Evolutionary conservation across 2,888 invertebrate species (phyloP).

Genomic region (Sminthurinus aureus): DNA sequence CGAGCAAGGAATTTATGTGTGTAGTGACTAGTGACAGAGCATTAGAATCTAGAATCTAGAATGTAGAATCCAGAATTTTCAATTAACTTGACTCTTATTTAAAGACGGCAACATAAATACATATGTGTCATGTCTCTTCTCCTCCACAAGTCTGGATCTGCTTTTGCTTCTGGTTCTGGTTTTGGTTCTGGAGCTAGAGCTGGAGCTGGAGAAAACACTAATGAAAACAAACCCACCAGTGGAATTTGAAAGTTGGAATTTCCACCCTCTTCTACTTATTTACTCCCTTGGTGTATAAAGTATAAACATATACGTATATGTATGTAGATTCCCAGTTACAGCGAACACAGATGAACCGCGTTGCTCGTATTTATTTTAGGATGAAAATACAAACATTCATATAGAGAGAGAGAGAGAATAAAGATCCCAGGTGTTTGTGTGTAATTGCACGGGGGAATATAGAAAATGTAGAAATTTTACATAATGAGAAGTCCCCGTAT

Average conservation of each 20-base stretch:
- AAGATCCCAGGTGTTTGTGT: conserved; percentile 48
- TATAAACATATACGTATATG: neutral
- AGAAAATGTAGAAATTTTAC: conserved; percentile 52
- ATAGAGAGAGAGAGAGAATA: conserved; percentile 25
- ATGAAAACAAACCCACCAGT: too few species aligned
- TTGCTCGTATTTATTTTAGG: neutral
- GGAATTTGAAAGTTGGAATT: neutral
- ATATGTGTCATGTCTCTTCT: neutral
- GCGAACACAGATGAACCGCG: neutral
- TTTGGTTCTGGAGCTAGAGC: too few species aligned
- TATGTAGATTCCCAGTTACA: neutral
- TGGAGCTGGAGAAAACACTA: too few species aligned
- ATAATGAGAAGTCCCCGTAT: conserved; percentile 48
- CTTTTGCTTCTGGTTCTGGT: too few species aligned
- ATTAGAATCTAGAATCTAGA: conserved; percentile 28
- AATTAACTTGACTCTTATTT: conserved; percentile 48
- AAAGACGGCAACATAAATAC: conserved; percentile 22
- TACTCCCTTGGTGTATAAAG: neutral
- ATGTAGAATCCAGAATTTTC: conserved; percentile 29
- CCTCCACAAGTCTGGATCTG: neutral
- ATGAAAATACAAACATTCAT: neutral
- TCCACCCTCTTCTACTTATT: neutral
- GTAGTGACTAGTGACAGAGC: conserved; percentile 31
- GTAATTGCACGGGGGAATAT: conserved; percentile 34
- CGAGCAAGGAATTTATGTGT: conserved; percentile 12